phyloP scores from a whole-genome alignment of 1,140 invertebrate genomes.

The Rhyacophila brunnea region DNA sequence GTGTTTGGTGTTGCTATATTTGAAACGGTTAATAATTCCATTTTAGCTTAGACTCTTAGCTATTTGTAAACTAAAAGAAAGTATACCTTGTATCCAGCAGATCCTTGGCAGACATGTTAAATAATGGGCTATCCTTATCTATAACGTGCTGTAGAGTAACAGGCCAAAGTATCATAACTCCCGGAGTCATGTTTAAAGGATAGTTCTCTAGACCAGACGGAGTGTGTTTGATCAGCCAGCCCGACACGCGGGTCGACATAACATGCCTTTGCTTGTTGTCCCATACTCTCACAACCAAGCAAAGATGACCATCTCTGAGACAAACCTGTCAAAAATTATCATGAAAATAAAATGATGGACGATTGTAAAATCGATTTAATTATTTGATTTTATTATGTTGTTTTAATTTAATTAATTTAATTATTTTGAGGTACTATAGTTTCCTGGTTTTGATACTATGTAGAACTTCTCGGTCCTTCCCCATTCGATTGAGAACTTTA shows the following conservation, averaged over 20 bases:
- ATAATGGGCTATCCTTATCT: slow-evolving; percentile 51
- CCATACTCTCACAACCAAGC: slow-evolving; percentile 55
- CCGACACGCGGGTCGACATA: slow-evolving; percentile 50
- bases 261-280: slow-evolving; percentile 52
- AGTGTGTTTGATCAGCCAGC: slow-evolving; percentile 19
- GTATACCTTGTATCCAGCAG: slow-evolving; percentile 44
- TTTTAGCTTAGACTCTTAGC: too few relatives aligned
- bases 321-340: slow-evolving; percentile 42
- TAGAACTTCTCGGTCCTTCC: too few relatives aligned
- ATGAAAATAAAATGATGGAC: too few relatives aligned
- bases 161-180: slow-evolving; percentile 56
- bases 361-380: too few relatives aligned
- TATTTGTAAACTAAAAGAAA: too few relatives aligned
- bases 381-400: too few relatives aligned
- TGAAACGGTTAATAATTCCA: too few relatives aligned
- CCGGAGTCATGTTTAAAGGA: slow-evolving; percentile 31
- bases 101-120: slow-evolving; percentile 48
- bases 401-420: too few relatives aligned
- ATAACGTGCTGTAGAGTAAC: slow-evolving; percentile 56
- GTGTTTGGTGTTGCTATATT: too few relatives aligned
- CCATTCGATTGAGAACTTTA: too few relatives aligned
- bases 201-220: slow-evolving; percentile 45
- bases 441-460: too few relatives aligned
- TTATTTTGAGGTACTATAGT: too few relatives aligned
- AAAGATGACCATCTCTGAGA: slow-evolving; percentile 54